These are phyloP conservation scores for Andrena camellia DNA, from an alignment of 2,888 invertebrate species.

Conservation along the genomic window DNA sequence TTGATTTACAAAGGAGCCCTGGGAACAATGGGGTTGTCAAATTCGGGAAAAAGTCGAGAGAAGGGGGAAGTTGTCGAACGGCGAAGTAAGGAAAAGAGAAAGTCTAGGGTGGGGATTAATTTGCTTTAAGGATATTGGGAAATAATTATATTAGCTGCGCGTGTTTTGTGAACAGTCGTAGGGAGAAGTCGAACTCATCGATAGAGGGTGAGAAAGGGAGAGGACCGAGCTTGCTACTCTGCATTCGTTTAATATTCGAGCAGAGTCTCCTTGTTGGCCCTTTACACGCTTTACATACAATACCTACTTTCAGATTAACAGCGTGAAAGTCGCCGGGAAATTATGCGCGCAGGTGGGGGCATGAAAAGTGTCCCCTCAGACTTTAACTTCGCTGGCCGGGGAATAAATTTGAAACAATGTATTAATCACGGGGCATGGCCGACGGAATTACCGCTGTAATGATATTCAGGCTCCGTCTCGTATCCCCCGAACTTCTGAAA, in stretches of 20 bases:
- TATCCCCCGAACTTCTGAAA: neutral
- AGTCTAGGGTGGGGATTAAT: neutral
- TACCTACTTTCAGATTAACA: conserved; percentile 31
- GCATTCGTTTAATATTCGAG: conserved; percentile 41
- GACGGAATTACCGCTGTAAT: conserved; percentile 34
- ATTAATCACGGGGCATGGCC: conserved; percentile 20
- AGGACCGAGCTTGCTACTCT: neutral
- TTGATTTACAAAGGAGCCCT: conserved; percentile 14
- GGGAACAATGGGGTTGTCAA: conserved; percentile 32
- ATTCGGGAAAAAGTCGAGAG: conserved; percentile 3
- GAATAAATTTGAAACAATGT: conserved; percentile 39
- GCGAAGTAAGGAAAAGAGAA: neutral
- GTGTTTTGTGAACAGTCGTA: neutral
- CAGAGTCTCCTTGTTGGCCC: conserved; percentile 10
- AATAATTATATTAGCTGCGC: too few species aligned
- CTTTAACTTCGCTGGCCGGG: conserved; percentile 5
- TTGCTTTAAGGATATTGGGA: too few species aligned
- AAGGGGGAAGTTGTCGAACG: neutral
- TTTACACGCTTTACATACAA: conserved; percentile 42
- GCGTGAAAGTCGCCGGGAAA: conserved; percentile 18
- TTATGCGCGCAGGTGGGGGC: conserved; percentile 1
- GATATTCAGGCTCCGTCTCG: conserved; percentile 2
- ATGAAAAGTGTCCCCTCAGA: conserved; percentile 21
- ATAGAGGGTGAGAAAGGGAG: neutral
- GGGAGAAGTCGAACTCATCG: too few species aligned